Conservation (phyloP, 2,113 vertebrate species). For the Podiceps cristatus region DNA sequence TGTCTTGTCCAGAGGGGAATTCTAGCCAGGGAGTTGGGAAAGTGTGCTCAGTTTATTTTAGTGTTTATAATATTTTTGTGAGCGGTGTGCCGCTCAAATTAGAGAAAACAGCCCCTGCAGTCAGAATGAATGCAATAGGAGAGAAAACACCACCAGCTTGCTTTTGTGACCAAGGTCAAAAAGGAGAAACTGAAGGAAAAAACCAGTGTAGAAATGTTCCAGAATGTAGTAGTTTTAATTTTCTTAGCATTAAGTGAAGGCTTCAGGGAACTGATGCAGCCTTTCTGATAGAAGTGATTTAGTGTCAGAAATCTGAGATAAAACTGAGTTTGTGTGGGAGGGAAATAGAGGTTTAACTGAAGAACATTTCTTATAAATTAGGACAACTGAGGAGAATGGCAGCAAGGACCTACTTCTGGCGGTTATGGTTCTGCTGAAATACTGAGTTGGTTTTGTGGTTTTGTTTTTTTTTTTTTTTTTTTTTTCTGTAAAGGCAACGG, state of each 20-base stretch:
- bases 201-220: not conserved
- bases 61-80: not conserved
- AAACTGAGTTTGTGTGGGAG: constrained; percentile 38
- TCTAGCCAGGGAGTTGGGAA: not conserved
- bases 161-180: not conserved
- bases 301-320: constrained; percentile 33
- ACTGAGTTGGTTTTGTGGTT: no score
- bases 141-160: not conserved
- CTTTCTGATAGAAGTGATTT: constrained; percentile 24
- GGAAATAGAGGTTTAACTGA: constrained; percentile 11
- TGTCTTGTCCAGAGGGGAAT: not conserved
- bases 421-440: constrained; percentile 7
- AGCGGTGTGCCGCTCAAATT: not conserved
- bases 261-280: not conserved
- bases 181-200: not conserved
- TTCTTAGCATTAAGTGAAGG: not conserved
- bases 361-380: not conserved
- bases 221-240: constrained; percentile 24
- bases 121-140: not conserved
- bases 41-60: not conserved
- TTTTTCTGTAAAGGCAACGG: not conserved
- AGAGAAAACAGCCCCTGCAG: not conserved
- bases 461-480: no score
- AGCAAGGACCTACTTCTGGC: constrained; percentile 2
- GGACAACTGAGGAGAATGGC: not conserved